phyloP scores from a whole-genome alignment of 2,888 invertebrate species.

The Omphaloscelis lunosa region DNA sequence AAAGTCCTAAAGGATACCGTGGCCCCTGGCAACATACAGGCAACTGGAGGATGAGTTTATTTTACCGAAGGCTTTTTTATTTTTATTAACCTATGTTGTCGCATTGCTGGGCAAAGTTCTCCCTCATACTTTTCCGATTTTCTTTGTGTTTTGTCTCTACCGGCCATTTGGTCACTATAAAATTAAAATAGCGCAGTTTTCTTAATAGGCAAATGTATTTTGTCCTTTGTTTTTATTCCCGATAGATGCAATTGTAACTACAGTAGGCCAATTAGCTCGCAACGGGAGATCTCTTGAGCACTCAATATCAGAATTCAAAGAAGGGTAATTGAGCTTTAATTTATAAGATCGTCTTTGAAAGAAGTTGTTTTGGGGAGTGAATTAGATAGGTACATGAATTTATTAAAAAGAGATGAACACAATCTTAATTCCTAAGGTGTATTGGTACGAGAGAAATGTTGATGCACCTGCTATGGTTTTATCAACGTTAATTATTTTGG shows the following conservation, averaged over 20 bases:
- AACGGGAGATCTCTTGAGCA: constrained; percentile 23
- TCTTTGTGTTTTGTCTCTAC: too few relatives aligned
- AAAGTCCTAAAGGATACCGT: too few relatives aligned
- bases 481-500: not conserved
- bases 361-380: not conserved
- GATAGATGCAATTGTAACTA: constrained; percentile 42
- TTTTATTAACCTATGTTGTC: too few relatives aligned
- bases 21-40: too few relatives aligned
- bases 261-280: constrained; percentile 42
- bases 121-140: too few relatives aligned
- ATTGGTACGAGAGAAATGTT: not conserved
- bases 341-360: constrained; percentile 4
- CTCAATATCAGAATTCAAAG: constrained; percentile 23
- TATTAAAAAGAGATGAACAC: not conserved
- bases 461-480: not conserved
- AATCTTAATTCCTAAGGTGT: not conserved
- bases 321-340: constrained; percentile 21
- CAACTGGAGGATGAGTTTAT: too few relatives aligned
- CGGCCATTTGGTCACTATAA: too few relatives aligned
- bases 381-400: not conserved
- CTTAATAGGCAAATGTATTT: not conserved
- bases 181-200: not conserved
- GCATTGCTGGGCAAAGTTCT: too few relatives aligned
- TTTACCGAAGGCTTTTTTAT: too few relatives aligned
- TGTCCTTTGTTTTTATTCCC: constrained; percentile 14